Evolutionary conservation across 2,113 vertebrate species (phyloP), one percentile per base, ranked within the genome.

Genomic region (Myotis yumanensis): DNA sequence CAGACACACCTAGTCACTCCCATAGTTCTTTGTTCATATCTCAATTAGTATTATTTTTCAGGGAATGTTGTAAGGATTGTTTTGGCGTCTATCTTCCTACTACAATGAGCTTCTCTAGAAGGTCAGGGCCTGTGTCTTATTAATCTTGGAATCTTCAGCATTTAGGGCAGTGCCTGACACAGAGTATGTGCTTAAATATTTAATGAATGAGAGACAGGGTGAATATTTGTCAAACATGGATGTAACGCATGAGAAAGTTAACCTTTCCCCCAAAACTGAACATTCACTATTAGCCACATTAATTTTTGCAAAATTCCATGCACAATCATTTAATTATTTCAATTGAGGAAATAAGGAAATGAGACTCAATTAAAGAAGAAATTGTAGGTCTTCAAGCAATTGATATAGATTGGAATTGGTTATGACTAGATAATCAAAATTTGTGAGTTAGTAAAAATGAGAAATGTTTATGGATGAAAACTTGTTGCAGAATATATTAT

Each of bases 351-450:
- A 97, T 72, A 94, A 96, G 82, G 82, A 97, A 97, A 97, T 96
- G 46, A 28, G 89, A 81, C 93, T 96, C 96, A 96, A 97, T 98
- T 96, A 96, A 96, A 94, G 97, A 93, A 98, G 77, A 96, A 94
- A 93, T 5, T 69, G 23, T 95, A 89, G 95, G 5, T 91, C 73
- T 91, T 89, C 64, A 69, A 52, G n/a, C 40, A 95, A 69, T 68
- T 62, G 37, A 57, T 69, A 68, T 1, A 51, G 75, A 90, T 81
- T 75, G 90, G 11, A 87, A 76, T 69, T 46, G 22, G 40, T 54
- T 32, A 48, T 85, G 18, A 57, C 71, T 17, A 69, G 40, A 83
- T 82, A 73, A 93, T 89, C 64, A 90, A 94, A 94, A 68, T 71
- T 76, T 73, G 8, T 86, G 68, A 90, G 69, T 86, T 76, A 81